A percentile compares a stretch with the other conserved stretches of the same genome.
Conservation (phyloP, 2,797 vertebrate species). For the Ctenochaetus hawaiiensis region DNA sequence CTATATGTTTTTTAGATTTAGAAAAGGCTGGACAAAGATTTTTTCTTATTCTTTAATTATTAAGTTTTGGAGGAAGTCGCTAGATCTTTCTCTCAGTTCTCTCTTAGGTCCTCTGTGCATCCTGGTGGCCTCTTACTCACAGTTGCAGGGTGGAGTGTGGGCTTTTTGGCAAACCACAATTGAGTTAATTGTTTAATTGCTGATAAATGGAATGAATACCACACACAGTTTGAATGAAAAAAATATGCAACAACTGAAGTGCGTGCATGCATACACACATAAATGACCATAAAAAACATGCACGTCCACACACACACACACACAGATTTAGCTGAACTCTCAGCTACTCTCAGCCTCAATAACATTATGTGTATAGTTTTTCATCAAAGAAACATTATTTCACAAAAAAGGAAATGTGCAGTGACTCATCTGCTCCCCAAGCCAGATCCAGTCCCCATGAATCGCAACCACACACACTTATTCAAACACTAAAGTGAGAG, state of each 20-base stretch:
- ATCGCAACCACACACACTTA: conserved; percentile 41
- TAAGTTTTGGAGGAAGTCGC: conserved; percentile 2
- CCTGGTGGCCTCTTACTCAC: conserved; percentile 65
- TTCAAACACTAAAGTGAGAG: conserved; percentile 20
- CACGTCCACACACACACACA: conserved; percentile 12
- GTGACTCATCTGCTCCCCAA: conserved; percentile 69
- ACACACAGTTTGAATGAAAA: conserved; percentile 63
- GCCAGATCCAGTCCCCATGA: conserved; percentile 43
- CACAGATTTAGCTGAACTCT: conserved; percentile 6
- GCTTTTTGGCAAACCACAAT: conserved; percentile 76
- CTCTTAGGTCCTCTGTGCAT: conserved; percentile 20
- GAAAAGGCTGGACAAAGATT: background rate
- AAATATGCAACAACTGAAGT: conserved; percentile 35
- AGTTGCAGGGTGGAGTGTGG: conserved; percentile 67
- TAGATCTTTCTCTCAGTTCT: background rate
- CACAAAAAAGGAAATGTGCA: conserved; percentile 44
- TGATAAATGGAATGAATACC: conserved; percentile 80
- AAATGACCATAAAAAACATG: conserved; percentile 9
- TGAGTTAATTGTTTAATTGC: conserved; percentile 82
- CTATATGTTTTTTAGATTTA: background rate
- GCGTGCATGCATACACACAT: conserved; percentile 3
- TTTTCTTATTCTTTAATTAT: background rate
- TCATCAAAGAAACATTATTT: conserved; percentile 67
- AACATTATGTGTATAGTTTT: conserved; percentile 45
- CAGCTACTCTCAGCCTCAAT: conserved; percentile 22